Evolutionary conservation across 1,140 invertebrate genomes (phyloP).

Genomic region (Drosophila persimilis): DNA sequence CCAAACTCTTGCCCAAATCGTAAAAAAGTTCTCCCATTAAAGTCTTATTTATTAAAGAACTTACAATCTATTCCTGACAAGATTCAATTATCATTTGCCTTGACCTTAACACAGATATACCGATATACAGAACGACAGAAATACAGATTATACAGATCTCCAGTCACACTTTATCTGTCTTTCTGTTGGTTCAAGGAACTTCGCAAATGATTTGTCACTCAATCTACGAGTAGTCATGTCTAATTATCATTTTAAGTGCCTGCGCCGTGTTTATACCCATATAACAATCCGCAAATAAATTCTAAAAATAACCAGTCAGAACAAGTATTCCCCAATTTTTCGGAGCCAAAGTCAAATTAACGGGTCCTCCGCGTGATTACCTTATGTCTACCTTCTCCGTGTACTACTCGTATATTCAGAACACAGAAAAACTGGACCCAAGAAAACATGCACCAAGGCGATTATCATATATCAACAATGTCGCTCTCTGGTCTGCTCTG

Average conservation of each 20-base stretch:
- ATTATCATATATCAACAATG: constrained; percentile 65
- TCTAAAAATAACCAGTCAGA: constrained; percentile 10
- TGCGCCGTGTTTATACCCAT: neutral
- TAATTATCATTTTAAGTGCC: constrained; percentile 25
- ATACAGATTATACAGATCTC: too few relatives aligned
- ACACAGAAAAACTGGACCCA: constrained; percentile 10
- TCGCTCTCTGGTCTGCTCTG: neutral
- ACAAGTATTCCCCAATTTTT: neutral
- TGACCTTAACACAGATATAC: constrained; percentile 17
- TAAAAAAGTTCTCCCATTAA: neutral
- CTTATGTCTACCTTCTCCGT: constrained; percentile 1
- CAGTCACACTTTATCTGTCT: too few relatives aligned
- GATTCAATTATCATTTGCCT: constrained; percentile 8
- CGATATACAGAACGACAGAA: too few relatives aligned
- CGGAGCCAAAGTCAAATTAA: constrained; percentile 7
- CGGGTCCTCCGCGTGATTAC: constrained; percentile 6
- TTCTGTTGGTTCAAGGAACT: constrained; percentile 14
- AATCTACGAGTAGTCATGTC: neutral
- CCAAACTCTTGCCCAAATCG: neutral
- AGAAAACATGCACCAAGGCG: constrained; percentile 41
- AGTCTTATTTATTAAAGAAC: neutral
- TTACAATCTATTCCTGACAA: neutral
- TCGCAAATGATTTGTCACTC: constrained; percentile 9
- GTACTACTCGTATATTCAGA: neutral
- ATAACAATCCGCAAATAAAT: constrained; percentile 10